A percentile compares a stretch with the other conserved stretches of the same genome.
Evolutionary conservation across 2,888 invertebrate species (phyloP).

Genomic region (Thymelicus lineola): DNA sequence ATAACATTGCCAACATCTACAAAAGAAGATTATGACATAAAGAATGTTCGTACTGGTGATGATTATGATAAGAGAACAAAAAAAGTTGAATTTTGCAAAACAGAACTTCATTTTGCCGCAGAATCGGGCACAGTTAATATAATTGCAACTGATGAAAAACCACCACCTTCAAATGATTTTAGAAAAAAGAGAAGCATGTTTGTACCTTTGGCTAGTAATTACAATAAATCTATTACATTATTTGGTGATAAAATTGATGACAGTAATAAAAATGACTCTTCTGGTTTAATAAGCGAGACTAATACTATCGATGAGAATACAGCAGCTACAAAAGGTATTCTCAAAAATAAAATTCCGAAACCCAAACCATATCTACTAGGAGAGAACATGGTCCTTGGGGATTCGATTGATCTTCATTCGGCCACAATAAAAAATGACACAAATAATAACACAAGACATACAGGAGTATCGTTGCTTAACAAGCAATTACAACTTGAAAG

Average conservation of each 20-base stretch:
- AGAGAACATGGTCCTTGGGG: conserved; percentile 85
- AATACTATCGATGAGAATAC: conserved; percentile 76
- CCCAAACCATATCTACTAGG: conserved; percentile 91
- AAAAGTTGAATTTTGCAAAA: conserved; percentile 94
- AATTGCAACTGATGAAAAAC: conserved; percentile 94
- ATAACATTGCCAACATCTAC: conserved; percentile 71
- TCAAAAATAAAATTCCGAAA: conserved; percentile 90
- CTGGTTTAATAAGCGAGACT: conserved; percentile 54
- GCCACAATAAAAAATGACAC: conserved; percentile 46
- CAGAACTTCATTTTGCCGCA: conserved; percentile 94
- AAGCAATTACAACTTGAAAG: conserved; percentile 65
- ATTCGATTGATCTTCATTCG: conserved; percentile 41
- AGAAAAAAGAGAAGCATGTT: conserved; percentile 87
- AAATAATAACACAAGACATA: conserved; percentile 51
- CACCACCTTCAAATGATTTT: conserved; percentile 93
- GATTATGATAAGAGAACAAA: conserved; percentile 84
- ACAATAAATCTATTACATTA: conserved; percentile 85
- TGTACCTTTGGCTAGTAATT: conserved; percentile 71
- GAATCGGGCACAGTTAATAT: conserved; percentile 94
- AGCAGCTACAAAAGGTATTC: conserved; percentile 88
- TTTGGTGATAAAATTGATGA: conserved; percentile 83
- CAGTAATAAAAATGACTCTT: conserved; percentile 48
- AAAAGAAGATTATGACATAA: conserved; percentile 52
- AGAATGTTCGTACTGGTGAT: conserved; percentile 58
- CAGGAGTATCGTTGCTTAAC: conserved; percentile 72